Evolutionary conservation across 64 coral and sea anemone species (phyloP), one percentile per base, ranked within the genome.

Genomic region (Anthopleura sola): DNA sequence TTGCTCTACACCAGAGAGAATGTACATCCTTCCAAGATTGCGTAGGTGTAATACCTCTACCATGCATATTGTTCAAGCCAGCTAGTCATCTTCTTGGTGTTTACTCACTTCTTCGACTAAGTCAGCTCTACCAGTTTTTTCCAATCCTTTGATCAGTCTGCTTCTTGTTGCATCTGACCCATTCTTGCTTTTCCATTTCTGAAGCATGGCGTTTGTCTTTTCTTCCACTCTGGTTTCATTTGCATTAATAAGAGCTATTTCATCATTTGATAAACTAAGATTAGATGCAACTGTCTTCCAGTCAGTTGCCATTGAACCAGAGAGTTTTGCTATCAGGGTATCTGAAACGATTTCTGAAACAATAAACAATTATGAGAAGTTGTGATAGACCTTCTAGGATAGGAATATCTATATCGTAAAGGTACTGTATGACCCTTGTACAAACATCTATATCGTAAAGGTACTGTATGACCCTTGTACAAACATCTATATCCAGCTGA

Each of bases 151-250:
- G 38, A 91, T 71, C 15, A 91, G 84, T 16, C 24, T 79, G 6
- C 83, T 86, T 19, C 83, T 80, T 44, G 83, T 86, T 36, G 83
- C 89, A 34, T 51, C 58, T 8, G 38, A 50, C 8, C 19, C 55
- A 28, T 80, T 50, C 5, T 37, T 48, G 0, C 18, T 28, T 74
- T 82, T 85, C 89, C 89, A 91, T 11, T 38, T 29, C 19, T 82
- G 75, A 17, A 91, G 54, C 89, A 91, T 86, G 14, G 55, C 36
- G 60, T 80, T 80, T 2, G 85, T 40, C 84, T 80, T 91, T 16
- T 91, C 76, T 23, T 51, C 17, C 23, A 74, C 44, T 24, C 31
- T 79, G 8, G 21, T 18, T 21, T 86, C 53, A 44, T 91, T 78
- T 18, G 14, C 17, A 69, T 91, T 46, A 58, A 91, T 16, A 21